These are phyloP conservation scores for Aplysina aerophoba DNA, from an alignment of 37 sponge, comb jelly and placozoan genomes.

Conservation along the genomic window DNA sequence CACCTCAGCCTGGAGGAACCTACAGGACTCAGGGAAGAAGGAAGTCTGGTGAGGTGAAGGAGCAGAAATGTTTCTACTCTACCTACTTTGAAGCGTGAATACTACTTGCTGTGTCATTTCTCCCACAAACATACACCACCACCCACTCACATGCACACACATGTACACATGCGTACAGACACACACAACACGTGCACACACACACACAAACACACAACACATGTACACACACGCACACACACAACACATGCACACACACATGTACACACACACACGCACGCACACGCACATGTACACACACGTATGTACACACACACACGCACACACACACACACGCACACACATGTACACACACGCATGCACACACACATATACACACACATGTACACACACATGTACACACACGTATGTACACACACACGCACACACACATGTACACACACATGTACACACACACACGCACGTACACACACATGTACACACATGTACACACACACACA, in stretches of 20 bases:
- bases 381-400: too few relatives aligned
- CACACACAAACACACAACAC: background rate
- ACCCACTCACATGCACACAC: background rate
- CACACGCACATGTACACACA: too few relatives aligned
- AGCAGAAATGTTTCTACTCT: too few relatives aligned
- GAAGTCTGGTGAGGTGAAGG: background rate
- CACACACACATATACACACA: conserved; percentile 19
- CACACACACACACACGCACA: conserved; percentile 9
- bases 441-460: too few relatives aligned
- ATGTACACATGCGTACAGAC: background rate
- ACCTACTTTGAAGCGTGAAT: too few relatives aligned
- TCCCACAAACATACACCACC: too few relatives aligned
- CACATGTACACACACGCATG: conserved; percentile 13
- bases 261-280: background rate
- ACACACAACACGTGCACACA: background rate
- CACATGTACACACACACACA: too few relatives aligned
- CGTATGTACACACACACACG: background rate
- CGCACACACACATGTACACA: too few relatives aligned
- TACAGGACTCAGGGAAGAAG: background rate
- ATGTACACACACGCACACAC: background rate
- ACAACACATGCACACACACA: background rate
- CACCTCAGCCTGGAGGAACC: conserved; percentile 34
- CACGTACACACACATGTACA: too few relatives aligned
- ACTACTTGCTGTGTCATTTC: too few relatives aligned
- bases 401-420: too few relatives aligned